Conservation (phyloP, 2,888 invertebrate genomes). For the Capitulum mitella region DNA sequence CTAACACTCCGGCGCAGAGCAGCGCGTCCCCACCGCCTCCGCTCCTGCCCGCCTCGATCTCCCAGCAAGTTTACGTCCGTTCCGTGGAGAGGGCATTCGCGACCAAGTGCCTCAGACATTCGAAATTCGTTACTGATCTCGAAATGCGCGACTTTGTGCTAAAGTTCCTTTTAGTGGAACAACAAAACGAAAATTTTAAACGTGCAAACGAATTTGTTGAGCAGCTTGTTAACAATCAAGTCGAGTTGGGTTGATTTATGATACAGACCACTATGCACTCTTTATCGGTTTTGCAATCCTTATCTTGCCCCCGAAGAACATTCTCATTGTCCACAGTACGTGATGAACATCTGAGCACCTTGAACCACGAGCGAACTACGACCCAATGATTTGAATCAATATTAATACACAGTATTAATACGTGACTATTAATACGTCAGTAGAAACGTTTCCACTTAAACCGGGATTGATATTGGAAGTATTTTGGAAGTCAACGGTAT, state of each 20-base stretch:
- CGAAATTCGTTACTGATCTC: not conserved
- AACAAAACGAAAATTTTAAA: not conserved
- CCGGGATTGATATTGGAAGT: no score
- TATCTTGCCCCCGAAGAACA: no score
- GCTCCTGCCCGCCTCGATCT: not conserved
- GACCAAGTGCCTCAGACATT: not conserved
- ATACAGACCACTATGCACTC: no score
- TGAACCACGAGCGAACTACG: no score
- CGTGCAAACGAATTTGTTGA: not conserved
- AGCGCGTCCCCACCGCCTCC: not conserved
- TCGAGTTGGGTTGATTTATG: not conserved
- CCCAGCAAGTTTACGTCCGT: not conserved
- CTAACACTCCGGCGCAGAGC: not conserved
- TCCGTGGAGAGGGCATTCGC: constrained; percentile 5
- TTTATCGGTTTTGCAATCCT: no score
- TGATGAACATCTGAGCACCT: no score
- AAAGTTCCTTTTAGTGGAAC: not conserved
- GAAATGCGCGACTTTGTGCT: not conserved
- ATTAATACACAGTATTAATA: no score
- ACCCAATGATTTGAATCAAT: no score
- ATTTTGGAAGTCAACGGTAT: no score
- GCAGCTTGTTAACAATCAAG: not conserved
- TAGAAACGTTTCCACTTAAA: no score
- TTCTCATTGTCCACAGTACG: no score
- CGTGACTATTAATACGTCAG: no score